phyloP scores from a whole-genome alignment of 2,888 invertebrate species.

The Neoitamus cyanurus region DNA sequence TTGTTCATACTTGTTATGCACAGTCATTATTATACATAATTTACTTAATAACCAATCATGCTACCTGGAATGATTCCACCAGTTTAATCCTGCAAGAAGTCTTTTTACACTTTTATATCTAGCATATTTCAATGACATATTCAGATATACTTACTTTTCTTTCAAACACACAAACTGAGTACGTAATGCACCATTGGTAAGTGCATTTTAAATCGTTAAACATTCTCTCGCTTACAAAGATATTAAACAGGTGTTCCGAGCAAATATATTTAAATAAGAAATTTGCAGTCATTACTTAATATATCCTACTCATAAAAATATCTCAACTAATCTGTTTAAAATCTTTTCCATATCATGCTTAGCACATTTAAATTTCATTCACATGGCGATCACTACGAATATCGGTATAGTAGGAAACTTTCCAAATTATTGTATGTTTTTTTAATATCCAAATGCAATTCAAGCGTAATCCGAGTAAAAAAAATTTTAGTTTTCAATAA shows the following conservation, averaged over 20 bases:
- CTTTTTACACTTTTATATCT: slow-evolving; percentile 11
- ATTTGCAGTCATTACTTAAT: background rate
- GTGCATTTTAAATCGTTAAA: background rate
- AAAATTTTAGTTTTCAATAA: too few relatives aligned
- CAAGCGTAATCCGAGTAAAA: background rate
- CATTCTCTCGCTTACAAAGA: background rate
- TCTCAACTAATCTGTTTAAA: background rate
- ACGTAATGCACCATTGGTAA: background rate
- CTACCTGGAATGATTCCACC: slow-evolving; percentile 17
- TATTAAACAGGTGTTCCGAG: background rate
- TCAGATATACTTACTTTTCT: slow-evolving; percentile 4
- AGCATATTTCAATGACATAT: background rate
- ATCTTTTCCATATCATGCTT: background rate
- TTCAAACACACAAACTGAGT: background rate
- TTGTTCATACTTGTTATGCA: background rate
- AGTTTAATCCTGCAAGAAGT: background rate
- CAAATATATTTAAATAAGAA: background rate
- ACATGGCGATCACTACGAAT: background rate
- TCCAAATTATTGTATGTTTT: background rate
- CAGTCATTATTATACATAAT: background rate
- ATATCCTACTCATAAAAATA: background rate
- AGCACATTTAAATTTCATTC: background rate
- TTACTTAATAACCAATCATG: background rate
- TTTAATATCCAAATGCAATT: background rate
- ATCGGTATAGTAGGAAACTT: too few relatives aligned